phyloP scores from a whole-genome alignment of 37 sponge, comb jelly and placozoan genomes.

The Spongilla lacustris region DNA sequence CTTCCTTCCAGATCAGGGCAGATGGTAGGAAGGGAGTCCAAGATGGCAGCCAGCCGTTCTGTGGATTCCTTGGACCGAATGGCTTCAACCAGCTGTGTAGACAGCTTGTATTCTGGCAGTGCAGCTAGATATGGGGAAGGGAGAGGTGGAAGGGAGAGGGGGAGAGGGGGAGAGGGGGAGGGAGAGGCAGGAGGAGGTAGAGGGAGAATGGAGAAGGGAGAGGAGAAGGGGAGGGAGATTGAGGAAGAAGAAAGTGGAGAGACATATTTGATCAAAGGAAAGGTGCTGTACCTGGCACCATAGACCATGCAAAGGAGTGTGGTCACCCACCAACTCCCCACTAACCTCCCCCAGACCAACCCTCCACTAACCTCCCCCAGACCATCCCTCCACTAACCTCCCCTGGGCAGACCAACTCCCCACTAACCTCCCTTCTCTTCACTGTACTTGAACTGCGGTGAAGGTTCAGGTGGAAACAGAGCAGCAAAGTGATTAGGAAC shows the following conservation, averaged over 20 bases:
- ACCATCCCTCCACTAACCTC: too few relatives aligned
- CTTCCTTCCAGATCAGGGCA: conserved; percentile 27
- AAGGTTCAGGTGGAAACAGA: conserved; percentile 73
- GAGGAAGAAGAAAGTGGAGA: too few relatives aligned
- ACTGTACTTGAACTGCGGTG: conserved; percentile 57
- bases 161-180: not conserved
- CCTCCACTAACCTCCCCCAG: too few relatives aligned
- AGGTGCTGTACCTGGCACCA: too few relatives aligned
- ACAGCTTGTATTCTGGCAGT: conserved; percentile 30
- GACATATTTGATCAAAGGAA: too few relatives aligned
- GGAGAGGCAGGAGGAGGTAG: not conserved
- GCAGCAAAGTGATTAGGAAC: conserved; percentile 47
- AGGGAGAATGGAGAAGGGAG: not conserved
- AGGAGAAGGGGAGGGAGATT: not conserved
- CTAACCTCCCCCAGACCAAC: too few relatives aligned
- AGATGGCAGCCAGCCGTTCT: conserved; percentile 18
- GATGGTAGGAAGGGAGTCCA: conserved; percentile 28
- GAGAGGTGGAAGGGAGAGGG: not conserved
- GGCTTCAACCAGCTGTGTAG: conserved; percentile 53
- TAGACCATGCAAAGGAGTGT: too few relatives aligned
- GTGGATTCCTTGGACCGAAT: conserved; percentile 41
- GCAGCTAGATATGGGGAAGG: not conserved
- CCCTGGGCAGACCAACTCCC: too few relatives aligned
- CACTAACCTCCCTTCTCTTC: conserved; percentile 31
- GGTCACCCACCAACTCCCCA: too few relatives aligned